phyloP scores from a whole-genome alignment of 2,888 invertebrate genomes.

The Zootermopsis nevadensis region DNA sequence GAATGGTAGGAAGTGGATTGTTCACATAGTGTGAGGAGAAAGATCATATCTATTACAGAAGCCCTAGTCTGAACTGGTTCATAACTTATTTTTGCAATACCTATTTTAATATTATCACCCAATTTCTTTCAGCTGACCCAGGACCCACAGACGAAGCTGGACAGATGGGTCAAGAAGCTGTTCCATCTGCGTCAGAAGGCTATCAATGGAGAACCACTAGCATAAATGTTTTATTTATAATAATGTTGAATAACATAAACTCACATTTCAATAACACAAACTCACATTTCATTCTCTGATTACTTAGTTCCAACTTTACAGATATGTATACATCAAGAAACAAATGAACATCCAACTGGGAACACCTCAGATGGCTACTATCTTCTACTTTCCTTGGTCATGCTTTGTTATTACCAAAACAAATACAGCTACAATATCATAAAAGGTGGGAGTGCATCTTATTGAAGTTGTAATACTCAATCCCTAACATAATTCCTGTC shows the following conservation, averaged over 20 bases:
- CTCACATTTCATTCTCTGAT: neutral
- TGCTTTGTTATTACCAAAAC: constrained; percentile 20
- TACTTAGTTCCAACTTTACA: neutral
- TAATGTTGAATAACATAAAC: constrained; percentile 37
- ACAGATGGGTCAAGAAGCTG: constrained; percentile 57
- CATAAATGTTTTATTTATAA: constrained; percentile 26
- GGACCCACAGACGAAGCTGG: constrained; percentile 55
- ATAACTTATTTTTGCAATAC: too few species aligned
- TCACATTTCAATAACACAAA: constrained; percentile 29
- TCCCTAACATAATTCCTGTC: neutral
- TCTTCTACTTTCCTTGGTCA: neutral
- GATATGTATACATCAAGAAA: constrained; percentile 37
- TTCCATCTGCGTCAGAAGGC: constrained; percentile 55
- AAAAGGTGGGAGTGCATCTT: constrained; percentile 2
- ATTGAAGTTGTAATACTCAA: neutral
- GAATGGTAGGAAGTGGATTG: too few species aligned
- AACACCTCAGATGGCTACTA: neutral
- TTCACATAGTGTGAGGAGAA: too few species aligned
- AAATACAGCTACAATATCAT: constrained; percentile 27
- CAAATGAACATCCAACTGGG: constrained; percentile 4
- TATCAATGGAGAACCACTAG: constrained; percentile 52
- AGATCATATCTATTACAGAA: too few species aligned
- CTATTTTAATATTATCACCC: too few species aligned
- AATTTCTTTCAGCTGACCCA: constrained; percentile 54
- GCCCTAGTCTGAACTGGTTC: too few species aligned